Conservation (phyloP, 2,113 vertebrate species). For the Casuarius casuarius region DNA sequence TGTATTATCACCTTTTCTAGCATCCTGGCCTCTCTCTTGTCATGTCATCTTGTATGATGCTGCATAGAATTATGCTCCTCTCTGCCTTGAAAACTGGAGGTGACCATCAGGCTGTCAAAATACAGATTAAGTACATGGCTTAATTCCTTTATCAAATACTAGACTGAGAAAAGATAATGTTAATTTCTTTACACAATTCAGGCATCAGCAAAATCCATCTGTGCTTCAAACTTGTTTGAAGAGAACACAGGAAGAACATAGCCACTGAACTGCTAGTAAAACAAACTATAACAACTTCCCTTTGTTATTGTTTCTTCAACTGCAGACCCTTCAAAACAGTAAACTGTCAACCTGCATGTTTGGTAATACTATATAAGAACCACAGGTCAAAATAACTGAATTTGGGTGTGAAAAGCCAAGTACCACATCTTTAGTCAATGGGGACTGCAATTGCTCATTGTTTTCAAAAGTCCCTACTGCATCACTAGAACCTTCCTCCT, state of each 20-base stretch:
- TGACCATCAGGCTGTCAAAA: not conserved
- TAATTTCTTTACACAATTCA: not conserved
- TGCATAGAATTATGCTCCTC: not conserved
- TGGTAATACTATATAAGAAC: not conserved
- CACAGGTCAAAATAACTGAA: not conserved
- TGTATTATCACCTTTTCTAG: not conserved
- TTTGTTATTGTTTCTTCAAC: not conserved
- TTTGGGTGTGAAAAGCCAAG: not conserved
- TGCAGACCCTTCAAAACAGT: not conserved
- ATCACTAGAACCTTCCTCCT: not conserved
- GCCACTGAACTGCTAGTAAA: not conserved
- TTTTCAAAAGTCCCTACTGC: not conserved
- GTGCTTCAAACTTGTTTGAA: not conserved
- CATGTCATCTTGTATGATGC: not conserved
- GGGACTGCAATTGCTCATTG: not conserved
- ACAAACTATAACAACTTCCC: not conserved
- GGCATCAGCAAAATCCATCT: not conserved
- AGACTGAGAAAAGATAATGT: not conserved
- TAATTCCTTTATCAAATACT: not conserved
- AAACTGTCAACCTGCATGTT: not conserved
- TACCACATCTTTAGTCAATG: not conserved
- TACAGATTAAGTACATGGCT: not conserved
- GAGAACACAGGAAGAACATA: not conserved
- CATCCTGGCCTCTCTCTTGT: not conserved
- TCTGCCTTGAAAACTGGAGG: not conserved